Percentiles rank a stretch among this genome's conserved stretches.
These are phyloP conservation scores for Chionoecetes opilio DNA, from an alignment of 1,140 invertebrate species.

Conservation along the genomic window DNA sequence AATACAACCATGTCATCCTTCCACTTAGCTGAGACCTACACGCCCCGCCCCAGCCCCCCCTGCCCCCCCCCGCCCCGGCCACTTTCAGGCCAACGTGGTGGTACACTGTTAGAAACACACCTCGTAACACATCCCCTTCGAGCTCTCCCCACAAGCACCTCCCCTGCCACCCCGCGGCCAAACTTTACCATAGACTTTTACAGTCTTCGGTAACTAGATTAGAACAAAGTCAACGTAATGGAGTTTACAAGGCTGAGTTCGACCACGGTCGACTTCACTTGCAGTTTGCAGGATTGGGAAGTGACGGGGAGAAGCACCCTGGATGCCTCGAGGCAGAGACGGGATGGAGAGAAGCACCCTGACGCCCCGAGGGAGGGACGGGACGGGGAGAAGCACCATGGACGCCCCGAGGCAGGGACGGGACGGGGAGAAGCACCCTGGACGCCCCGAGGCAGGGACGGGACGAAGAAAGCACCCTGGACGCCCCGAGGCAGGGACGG, in stretches of 20 bases:
- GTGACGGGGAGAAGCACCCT: not conserved
- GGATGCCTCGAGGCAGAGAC: not conserved
- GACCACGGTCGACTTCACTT: not conserved
- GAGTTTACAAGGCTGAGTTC: slow-evolving; percentile 27
- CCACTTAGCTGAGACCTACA: not conserved
- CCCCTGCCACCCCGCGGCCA: not conserved
- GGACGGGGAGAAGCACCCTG: too few relatives aligned
- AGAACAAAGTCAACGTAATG: not conserved
- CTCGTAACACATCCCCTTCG: slow-evolving; percentile 14
- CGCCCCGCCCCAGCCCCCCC: not conserved
- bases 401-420: too few relatives aligned
- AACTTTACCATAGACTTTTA: slow-evolving; percentile 30
- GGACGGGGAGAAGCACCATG: too few relatives aligned
- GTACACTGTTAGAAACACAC: not conserved
- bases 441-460: too few relatives aligned
- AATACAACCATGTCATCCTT: not conserved
- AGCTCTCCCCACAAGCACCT: not conserved
- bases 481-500: not conserved
- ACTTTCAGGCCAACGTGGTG: slow-evolving; percentile 3
- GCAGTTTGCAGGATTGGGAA: not conserved
- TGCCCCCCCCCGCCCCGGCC: not conserved
- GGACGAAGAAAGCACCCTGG: too few relatives aligned
- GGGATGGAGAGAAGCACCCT: not conserved
- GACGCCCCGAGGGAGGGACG: too few relatives aligned
- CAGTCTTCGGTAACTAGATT: not conserved